Evolutionary conservation across 2,113 vertebrate genomes (phyloP).

Genomic region (Rhynchomys soricoides): DNA sequence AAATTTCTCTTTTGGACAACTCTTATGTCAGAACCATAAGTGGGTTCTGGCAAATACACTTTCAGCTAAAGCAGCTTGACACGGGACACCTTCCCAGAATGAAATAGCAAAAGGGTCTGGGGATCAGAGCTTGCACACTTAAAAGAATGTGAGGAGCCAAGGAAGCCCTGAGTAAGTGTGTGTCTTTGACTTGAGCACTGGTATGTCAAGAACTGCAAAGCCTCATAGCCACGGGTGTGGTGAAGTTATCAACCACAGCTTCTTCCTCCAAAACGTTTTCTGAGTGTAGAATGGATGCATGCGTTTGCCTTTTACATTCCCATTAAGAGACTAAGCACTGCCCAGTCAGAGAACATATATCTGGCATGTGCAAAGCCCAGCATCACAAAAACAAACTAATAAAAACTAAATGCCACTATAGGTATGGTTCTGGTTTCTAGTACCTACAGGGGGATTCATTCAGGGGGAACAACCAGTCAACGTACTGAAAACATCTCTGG

Average conservation of each 20-base stretch:
- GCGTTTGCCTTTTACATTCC: constrained; percentile 8
- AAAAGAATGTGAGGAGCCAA: background rate
- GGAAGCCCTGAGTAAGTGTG: background rate
- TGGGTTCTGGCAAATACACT: background rate
- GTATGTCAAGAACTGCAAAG: background rate
- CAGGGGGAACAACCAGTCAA: background rate
- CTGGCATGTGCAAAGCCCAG: background rate
- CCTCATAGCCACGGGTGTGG: background rate
- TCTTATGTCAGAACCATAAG: constrained; percentile 15
- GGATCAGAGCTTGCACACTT: background rate
- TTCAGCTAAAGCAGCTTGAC: background rate
- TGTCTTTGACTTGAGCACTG: background rate
- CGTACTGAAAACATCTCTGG: background rate
- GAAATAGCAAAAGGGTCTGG: background rate
- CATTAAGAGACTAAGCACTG: background rate
- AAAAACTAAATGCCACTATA: background rate
- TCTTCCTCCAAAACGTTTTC: background rate
- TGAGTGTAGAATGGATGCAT: background rate
- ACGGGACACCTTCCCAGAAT: background rate
- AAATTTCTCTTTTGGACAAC: background rate
- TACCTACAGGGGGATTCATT: background rate
- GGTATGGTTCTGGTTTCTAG: constrained; percentile 10
- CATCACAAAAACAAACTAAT: background rate
- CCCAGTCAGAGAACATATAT: background rate
- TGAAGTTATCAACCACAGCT: background rate